phyloP scores from a whole-genome alignment of 1,140 invertebrate genomes.

The Ips nitidus region DNA sequence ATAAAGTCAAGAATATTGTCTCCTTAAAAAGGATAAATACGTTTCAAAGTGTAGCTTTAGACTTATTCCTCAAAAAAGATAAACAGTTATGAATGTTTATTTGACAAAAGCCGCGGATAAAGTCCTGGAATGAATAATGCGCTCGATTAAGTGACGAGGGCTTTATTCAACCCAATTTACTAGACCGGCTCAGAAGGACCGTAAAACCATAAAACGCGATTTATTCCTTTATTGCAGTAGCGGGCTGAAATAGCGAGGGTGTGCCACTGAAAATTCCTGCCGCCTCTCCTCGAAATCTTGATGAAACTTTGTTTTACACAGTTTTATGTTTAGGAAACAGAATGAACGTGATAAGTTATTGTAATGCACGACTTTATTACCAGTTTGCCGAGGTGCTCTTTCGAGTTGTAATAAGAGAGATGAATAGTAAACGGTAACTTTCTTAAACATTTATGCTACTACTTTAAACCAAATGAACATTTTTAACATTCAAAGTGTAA shows the following conservation, averaged over 20 bases:
- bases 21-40: background rate
- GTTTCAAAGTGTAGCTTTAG: background rate
- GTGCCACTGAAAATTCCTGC: background rate
- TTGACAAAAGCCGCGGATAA: conserved; percentile 31
- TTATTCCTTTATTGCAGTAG: conserved; percentile 51
- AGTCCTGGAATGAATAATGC: conserved; percentile 40
- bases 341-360: background rate
- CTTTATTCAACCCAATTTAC: conserved; percentile 47
- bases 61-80: conserved; percentile 7
- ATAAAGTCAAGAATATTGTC: background rate
- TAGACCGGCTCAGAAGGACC: conserved; percentile 44
- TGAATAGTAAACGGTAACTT: too few species aligned
- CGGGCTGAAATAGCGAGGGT: conserved; percentile 2
- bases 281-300: conserved; percentile 12
- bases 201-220: conserved; percentile 53
- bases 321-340: conserved; percentile 5
- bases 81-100: conserved; percentile 32
- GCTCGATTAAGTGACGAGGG: conserved; percentile 43
- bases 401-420: too few species aligned
- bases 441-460: too few species aligned
- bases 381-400: too few species aligned
- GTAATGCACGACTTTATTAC: too few species aligned
- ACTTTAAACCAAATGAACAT: too few species aligned
- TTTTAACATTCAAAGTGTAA: too few species aligned
- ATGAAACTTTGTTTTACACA: conserved; percentile 29